Conservation (phyloP, 2,113 vertebrate species). For the Antechinus flavipes region DNA sequence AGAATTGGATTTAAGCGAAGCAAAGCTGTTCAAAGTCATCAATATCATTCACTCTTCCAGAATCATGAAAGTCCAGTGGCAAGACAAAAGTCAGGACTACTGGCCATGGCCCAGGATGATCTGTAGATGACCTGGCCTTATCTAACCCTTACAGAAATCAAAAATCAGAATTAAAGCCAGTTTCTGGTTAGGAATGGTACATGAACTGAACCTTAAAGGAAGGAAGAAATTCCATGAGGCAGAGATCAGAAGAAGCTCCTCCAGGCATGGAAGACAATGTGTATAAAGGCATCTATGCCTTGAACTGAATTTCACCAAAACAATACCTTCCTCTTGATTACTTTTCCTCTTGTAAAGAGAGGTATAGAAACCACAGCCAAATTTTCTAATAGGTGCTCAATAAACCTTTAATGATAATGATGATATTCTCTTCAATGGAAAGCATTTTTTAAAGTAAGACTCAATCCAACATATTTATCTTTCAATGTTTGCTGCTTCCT, state of each 20-base stretch:
- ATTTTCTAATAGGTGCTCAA: neutral
- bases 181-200: neutral
- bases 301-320: neutral
- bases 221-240: neutral
- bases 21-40: too few relatives aligned
- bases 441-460: neutral
- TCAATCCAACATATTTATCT: neutral
- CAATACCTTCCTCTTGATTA: neutral
- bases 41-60: too few relatives aligned
- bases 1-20: too few relatives aligned
- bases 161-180: neutral
- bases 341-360: neutral
- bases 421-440: neutral
- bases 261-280: too few relatives aligned
- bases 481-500: neutral
- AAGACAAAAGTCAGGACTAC: too few relatives aligned
- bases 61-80: too few relatives aligned
- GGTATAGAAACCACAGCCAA: neutral
- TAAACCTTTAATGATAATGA: neutral
- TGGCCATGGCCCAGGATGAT: too few relatives aligned
- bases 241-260: too few relatives aligned
- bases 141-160: neutral
- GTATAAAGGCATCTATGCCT: neutral
- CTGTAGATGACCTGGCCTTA: neutral
- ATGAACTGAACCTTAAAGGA: neutral